Percentiles rank a stretch among this genome's conserved stretches.
phyloP scores from a whole-genome alignment of 2,113 vertebrate species.

The Myrmecobius fasciatus region DNA sequence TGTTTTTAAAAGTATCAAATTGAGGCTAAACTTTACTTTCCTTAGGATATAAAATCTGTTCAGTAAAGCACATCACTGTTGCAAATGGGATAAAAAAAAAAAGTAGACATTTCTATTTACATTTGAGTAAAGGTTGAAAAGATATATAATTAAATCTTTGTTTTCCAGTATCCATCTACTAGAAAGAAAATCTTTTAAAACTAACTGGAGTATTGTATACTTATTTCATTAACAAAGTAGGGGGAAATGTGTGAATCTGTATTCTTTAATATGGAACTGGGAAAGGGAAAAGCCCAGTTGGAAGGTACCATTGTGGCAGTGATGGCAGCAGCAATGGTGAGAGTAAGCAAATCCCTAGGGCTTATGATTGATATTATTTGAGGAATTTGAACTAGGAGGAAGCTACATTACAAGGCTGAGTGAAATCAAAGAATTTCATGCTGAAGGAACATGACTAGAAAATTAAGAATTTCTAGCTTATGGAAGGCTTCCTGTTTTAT shows the following conservation, averaged over 20 bases:
- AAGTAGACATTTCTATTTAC: not conserved
- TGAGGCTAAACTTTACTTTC: not conserved
- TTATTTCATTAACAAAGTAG: not conserved
- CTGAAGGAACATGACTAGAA: not conserved
- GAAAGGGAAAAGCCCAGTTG: not conserved
- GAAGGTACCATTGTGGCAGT: not conserved
- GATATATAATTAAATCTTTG: not conserved
- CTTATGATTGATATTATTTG: not conserved
- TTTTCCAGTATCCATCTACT: not conserved
- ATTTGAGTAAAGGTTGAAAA: not conserved
- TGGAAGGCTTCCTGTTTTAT: not conserved
- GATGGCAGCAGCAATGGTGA: not conserved
- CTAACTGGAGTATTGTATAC: not conserved
- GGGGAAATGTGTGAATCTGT: not conserved
- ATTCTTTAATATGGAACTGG: not conserved
- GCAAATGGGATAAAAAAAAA: not conserved
- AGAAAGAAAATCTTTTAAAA: not conserved
- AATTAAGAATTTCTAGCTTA: not conserved
- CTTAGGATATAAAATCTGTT: not conserved
- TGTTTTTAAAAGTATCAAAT: not conserved
- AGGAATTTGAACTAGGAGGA: not conserved
- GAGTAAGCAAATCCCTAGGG: not conserved
- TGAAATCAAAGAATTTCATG: not conserved
- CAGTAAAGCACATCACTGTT: not conserved
- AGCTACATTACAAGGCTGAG: not conserved